Conservation (phyloP, 2,113 vertebrate genomes). For the Helogale parvula region DNA sequence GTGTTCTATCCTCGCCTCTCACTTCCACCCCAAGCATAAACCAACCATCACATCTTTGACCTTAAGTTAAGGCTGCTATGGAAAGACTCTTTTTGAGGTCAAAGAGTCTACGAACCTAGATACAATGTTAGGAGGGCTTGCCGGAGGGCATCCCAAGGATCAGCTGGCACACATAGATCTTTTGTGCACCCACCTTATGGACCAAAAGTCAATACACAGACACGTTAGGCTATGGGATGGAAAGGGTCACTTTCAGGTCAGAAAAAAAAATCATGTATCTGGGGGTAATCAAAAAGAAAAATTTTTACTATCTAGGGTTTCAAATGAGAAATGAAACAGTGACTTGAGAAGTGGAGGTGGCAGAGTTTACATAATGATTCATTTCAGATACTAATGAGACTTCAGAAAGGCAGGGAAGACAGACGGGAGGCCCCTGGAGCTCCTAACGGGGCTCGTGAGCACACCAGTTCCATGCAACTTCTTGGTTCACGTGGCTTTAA, state of each 20-base stretch:
- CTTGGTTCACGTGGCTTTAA: background rate
- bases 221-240: background rate
- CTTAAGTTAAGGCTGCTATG: background rate
- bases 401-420: background rate
- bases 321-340: background rate
- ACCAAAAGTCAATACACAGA: background rate
- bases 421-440: background rate
- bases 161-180: background rate
- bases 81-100: background rate
- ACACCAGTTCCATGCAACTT: background rate
- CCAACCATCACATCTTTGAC: background rate
- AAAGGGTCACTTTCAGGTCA: background rate
- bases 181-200: background rate
- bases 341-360: background rate
- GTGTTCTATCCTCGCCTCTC: background rate
- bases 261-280: background rate
- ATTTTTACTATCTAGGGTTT: background rate
- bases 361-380: background rate
- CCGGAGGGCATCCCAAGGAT: background rate
- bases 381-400: background rate
- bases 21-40: background rate
- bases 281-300: background rate
- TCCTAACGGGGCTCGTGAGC: background rate
- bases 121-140: background rate
- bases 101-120: background rate